Percentiles rank a stretch among this genome's conserved stretches.
phyloP scores from a whole-genome alignment of 2,797 vertebrate genomes.

The Rousettus madagascariensis region DNA sequence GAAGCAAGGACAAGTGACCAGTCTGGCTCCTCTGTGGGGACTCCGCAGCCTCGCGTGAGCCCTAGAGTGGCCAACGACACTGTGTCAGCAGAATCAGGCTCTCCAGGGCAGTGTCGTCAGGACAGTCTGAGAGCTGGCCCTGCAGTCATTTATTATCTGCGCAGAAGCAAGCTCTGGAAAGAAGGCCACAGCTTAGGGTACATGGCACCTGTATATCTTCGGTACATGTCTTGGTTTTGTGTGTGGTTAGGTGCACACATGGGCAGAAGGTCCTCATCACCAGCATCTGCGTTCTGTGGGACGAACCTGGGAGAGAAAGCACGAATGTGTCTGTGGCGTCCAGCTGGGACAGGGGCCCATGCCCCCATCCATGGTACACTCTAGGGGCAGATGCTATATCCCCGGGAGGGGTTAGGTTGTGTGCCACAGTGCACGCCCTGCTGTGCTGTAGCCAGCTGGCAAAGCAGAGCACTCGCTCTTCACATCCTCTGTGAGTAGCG shows the following conservation, averaged over 20 bases:
- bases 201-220: fast-evolving
- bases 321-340: not conserved
- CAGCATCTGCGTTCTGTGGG: not conserved
- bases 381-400: not conserved
- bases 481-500: not conserved
- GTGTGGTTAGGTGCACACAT: fast-evolving
- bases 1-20: not conserved
- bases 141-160: not conserved
- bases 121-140: not conserved
- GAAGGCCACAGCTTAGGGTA: not conserved
- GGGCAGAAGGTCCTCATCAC: not conserved
- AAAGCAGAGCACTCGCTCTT: not conserved
- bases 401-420: not conserved
- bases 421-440: fast-evolving
- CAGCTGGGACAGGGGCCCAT: not conserved
- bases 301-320: not conserved
- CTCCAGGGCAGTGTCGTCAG: fast-evolving
- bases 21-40: not conserved
- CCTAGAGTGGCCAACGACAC: not conserved
- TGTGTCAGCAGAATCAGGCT: not conserved
- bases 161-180: not conserved
- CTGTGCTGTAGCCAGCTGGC: not conserved
- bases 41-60: not conserved
- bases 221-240: not conserved
- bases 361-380: fast-evolving